A percentile compares a stretch with the other conserved stretches of the same genome.
Conservation (phyloP, 2,113 vertebrate genomes). For the Laticauda laticaudata region DNA sequence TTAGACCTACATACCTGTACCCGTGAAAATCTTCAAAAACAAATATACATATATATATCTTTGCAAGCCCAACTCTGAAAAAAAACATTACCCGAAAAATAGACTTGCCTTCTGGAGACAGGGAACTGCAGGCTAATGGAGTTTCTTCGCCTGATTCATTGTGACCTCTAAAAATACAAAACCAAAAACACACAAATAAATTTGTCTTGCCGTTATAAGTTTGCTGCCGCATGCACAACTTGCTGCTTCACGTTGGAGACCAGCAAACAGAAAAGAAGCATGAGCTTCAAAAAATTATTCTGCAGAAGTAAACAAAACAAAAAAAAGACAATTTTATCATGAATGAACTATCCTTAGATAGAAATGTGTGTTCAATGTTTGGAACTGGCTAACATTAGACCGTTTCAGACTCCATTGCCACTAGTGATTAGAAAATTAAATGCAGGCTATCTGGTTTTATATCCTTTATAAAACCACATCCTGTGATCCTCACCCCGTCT, state of each 20-base stretch:
- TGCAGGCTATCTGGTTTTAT: not conserved
- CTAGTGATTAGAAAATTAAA: not conserved
- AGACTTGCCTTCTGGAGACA: slow-evolving; percentile 80
- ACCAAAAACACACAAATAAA: slow-evolving; percentile 4
- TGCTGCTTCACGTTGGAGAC: not conserved
- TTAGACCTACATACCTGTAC: no score
- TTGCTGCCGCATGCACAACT: not conserved
- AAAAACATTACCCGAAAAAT: not conserved
- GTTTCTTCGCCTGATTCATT: slow-evolving; percentile 69
- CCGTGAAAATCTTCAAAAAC: no score
- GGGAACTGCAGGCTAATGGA: slow-evolving; percentile 69
- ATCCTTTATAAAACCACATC: not conserved
- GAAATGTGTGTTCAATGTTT: not conserved
- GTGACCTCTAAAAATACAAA: slow-evolving; percentile 59
- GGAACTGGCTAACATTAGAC: not conserved
- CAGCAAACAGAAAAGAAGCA: not conserved
- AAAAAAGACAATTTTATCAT: not conserved
- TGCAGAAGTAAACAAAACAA: not conserved
- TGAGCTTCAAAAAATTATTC: not conserved
- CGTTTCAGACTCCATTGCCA: not conserved
- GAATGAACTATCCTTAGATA: not conserved
- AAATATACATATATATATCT: no score
- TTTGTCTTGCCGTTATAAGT: not conserved
- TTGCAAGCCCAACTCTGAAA: not conserved
- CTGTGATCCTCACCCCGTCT: not conserved